Conservation (phyloP, 2,888 invertebrate species). For the Hymenopus coronatus region DNA sequence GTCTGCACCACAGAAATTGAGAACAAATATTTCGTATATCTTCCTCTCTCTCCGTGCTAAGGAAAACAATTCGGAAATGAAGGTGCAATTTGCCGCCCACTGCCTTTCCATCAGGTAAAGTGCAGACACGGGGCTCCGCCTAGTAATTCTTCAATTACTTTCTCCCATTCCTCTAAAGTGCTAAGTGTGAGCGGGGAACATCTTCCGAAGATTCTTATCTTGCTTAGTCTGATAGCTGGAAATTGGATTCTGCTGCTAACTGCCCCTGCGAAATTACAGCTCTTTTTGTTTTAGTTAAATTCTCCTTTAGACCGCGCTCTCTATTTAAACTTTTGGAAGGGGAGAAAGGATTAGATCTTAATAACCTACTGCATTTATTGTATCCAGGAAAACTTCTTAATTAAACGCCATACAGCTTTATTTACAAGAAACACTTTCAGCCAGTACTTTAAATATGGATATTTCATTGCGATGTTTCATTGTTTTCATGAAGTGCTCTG, state of each 20-base stretch:
- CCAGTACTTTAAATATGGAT: too few relatives aligned
- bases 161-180: background rate
- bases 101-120: background rate
- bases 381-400: too few relatives aligned
- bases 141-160: background rate
- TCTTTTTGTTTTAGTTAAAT: background rate
- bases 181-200: background rate
- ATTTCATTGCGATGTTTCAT: too few relatives aligned
- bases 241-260: background rate
- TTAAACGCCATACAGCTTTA: too few relatives aligned
- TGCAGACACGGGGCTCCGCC: background rate
- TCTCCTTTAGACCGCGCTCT: background rate
- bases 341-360: too few relatives aligned
- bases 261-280: background rate
- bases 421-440: too few relatives aligned
- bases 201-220: background rate
- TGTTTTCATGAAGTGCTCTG: too few relatives aligned
- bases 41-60: background rate
- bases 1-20: background rate
- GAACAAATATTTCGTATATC: background rate
- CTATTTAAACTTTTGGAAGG: background rate
- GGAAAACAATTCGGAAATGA: background rate
- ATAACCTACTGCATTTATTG: too few relatives aligned
- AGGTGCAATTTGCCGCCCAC: background rate
- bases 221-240: background rate